Evolutionary conservation across 2,888 invertebrate genomes (phyloP).

Genomic region (Scelioninae gen. 1): DNA sequence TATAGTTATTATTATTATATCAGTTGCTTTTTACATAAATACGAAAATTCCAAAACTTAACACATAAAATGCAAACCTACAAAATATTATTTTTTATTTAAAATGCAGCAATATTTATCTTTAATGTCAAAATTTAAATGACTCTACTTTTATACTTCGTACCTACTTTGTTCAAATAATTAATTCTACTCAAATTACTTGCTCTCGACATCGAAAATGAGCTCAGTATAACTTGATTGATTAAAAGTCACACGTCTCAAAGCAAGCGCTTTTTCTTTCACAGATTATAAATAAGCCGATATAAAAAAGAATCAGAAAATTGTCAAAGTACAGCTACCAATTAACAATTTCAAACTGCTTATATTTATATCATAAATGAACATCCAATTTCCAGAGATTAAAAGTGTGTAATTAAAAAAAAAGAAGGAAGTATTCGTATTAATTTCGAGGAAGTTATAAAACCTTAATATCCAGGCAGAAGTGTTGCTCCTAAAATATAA

Average conservation of each 20-base stretch:
- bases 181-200: slow-evolving; percentile 19
- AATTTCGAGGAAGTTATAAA: background rate
- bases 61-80: background rate
- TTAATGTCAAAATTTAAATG: slow-evolving; percentile 13
- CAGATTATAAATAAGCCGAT: slow-evolving; percentile 1
- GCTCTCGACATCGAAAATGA: slow-evolving; percentile 27
- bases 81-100: background rate
- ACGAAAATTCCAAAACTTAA: background rate
- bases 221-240: slow-evolving; percentile 23
- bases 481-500: slow-evolving; percentile 27
- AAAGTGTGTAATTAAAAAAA: background rate
- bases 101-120: slow-evolving; percentile 11
- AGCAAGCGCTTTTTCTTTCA: slow-evolving; percentile 7
- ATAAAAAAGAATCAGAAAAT: background rate
- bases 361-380: background rate
- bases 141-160: slow-evolving; percentile 2
- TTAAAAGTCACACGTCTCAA: slow-evolving; percentile 25
- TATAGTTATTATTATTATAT: no score
- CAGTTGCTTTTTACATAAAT: no score
- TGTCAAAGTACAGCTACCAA: slow-evolving; percentile 4
- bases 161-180: slow-evolving; percentile 25
- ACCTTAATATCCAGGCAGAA: background rate
- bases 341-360: slow-evolving; percentile 14
- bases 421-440: background rate
- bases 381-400: background rate